Evolutionary conservation across 2,888 invertebrate species (phyloP), one percentile per base, ranked within the genome.

Genomic region (Drosophila incognita): DNA sequence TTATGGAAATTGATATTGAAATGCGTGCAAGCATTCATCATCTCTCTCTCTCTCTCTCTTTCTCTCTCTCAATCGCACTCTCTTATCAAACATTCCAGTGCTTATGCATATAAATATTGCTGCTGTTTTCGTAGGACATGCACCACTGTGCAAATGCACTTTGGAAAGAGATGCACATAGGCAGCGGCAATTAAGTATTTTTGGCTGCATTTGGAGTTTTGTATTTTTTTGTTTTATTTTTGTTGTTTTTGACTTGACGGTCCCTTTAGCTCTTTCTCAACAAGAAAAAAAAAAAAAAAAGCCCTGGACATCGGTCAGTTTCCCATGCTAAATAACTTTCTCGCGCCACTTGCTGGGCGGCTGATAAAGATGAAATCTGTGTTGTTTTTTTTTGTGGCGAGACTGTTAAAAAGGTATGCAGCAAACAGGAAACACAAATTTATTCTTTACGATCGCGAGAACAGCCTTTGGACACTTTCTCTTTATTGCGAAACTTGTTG

Each of bases 381-480:
- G 11, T 24, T 38, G 36, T 51, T 66, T 11, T 29, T 27, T 31
- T 40, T 68, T 53, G 78, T 62, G 54, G 70, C 65, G 64, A 65
- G 76, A 67, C 78, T 49, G 67, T 60, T 64, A 52, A 31, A 64
- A 76, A 70, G 66, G 72, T 69, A 76, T 73, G 74, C 65, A 71
- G 67, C 64, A 78, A 90, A 90, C 90, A 90, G 91, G 91, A 91
- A 91, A 90, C 83, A 87, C 89, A 90, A 90, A 91, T 88, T 81
- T 87, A 91, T 91, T 91, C 91, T 91, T 91, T 91, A 90, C 84
- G 89, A 90, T 84, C 87, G 83, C 88, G 83, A 91, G 91, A 91
- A 91, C 90, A 87, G 80, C 81, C 78, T 74, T 77, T 86, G 86
- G 82, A 89, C 91, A 91, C 91, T 91, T 91, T 91, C 91, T 91